Evolutionary conservation across 2,888 invertebrate genomes (phyloP), one percentile per base, ranked within the genome.

Genomic region (Zhengitettix transpicula): DNA sequence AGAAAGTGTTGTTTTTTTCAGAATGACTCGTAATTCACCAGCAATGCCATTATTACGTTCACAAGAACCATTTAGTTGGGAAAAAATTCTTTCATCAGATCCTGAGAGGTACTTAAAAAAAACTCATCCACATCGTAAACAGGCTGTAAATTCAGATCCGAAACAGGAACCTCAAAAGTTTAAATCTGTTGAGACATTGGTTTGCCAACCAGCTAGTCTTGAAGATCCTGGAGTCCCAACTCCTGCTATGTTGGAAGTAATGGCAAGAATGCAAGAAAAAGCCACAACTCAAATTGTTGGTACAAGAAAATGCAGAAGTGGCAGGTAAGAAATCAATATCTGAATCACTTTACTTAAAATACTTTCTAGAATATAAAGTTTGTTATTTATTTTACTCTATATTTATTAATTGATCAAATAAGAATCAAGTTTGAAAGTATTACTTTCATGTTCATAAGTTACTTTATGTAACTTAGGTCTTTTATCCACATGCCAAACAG

Each of bases 201-300:
- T 14, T 14, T 28, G 28, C 28, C n/a, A 14, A 47, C n/a, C 47
- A 47, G 47, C 47, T 14, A 47, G n/a, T 14, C 14, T 47, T 47
- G 47, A 47, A n/a, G 47, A 47, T 8, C 47, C 47, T 7, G 47
- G 47, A 14, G n/a, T 47, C 9, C 85, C 85, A 0, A 87, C 87
- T 1, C 81, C 82, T 55, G 85, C 85, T 1, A 87, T 87, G 87
- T 74, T 81, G 63, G 81, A 82, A 64, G 80, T 87, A 0, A 73
- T 83, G 59, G 77, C 80, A 51, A 80, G 76, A 67, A 81, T 80
- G 66, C 79, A 79, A 65, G 82, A 81, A 60, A 79, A 78, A 68
- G 68, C 72, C 17, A 61, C 72, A 0, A 73, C 44, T n/a, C 15
- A 28, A 11, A 12, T 44, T 10, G 17, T 14, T 9, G 41, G 40